phyloP scores from a whole-genome alignment of 2,888 invertebrate species.

The Perdita meconis region DNA sequence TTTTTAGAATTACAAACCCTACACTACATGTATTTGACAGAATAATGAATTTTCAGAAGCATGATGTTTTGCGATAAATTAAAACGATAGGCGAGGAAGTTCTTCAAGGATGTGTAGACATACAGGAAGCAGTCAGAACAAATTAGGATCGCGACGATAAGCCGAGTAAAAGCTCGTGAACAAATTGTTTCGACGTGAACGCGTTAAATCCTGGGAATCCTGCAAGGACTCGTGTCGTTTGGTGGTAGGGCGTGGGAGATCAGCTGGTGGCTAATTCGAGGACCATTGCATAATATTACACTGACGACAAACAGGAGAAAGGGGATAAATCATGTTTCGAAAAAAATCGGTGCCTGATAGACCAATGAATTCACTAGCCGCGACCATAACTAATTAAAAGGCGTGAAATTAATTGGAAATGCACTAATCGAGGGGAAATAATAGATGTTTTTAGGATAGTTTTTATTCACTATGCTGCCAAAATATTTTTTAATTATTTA shows the following conservation, averaged over 20 bases:
- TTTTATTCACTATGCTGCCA: background rate
- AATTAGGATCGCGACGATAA: background rate
- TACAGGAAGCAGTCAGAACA: background rate
- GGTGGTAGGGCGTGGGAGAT: conserved; percentile 71
- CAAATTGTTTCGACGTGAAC: conserved; percentile 38
- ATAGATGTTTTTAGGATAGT: conserved; percentile 4
- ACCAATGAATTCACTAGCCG: background rate
- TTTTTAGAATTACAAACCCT: background rate
- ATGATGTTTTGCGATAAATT: background rate
- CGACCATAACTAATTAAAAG: background rate
- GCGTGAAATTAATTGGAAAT: conserved; percentile 13
- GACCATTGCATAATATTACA: conserved; percentile 70
- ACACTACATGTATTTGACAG: background rate
- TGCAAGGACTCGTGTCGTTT: conserved; percentile 67
- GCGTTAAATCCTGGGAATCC: conserved; percentile 67
- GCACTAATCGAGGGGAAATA: background rate
- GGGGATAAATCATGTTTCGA: conserved; percentile 38
- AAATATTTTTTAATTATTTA: too few relatives aligned
- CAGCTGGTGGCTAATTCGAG: conserved; percentile 72
- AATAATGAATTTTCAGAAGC: background rate
- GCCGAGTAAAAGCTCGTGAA: conserved; percentile 18
- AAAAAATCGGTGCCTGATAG: conserved; percentile 25
- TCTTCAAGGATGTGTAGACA: background rate
- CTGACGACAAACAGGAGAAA: conserved; percentile 3
- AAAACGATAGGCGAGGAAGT: background rate